Evolutionary conservation across 2,888 invertebrate species (phyloP), one percentile per base, ranked within the genome.

Genomic region (Poecilus cupreus): DNA sequence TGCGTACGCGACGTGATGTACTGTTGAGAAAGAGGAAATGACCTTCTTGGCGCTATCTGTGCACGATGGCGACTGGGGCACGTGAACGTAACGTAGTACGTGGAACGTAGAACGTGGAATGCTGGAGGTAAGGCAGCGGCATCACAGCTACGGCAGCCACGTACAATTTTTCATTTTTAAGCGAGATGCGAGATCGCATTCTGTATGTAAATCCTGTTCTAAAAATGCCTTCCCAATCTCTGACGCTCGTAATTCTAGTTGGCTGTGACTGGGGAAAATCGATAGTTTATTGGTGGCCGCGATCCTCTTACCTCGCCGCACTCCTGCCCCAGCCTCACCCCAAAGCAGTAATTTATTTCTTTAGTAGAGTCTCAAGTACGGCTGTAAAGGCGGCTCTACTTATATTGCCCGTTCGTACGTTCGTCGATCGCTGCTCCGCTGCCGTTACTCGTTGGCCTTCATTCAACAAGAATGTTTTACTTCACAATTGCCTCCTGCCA

Each of bases 161-260:
- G 46, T 51, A 49, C 54, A 51, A 75, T 75, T 75, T 79, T 51
- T 79, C 79, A 79, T 80, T 57, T 80, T 57, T 72, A 80, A 80
- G 49, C 70, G 72, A 80, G 32, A 72, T 54, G 49, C 70, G 57
- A 80, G 49, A 72, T 54, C 80, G 37, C 39, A 70, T 70, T 79
- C 51, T 32, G 70, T 72, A 80, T 80, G 80, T 72, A 80, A 72
- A 80, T 80, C 70, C 16, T 72, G 72, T 80, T 80, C 80, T 72
- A 57, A 70, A 80, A 80, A 72, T 80, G 80, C 80, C 70, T 54
- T 51, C 70, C 24, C 80, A 80, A 80, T 80, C 57, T 80, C 57
- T 72, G 72, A 57, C 70, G 79, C 22, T 37, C 79, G 70, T 79
- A 79, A 79, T 79, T 79, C 70, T 79, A 68, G 64, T 70, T 79